These are phyloP conservation scores for Drosophila subsilvestris DNA, from an alignment of 2,888 invertebrate genomes.

Conservation along the genomic window DNA sequence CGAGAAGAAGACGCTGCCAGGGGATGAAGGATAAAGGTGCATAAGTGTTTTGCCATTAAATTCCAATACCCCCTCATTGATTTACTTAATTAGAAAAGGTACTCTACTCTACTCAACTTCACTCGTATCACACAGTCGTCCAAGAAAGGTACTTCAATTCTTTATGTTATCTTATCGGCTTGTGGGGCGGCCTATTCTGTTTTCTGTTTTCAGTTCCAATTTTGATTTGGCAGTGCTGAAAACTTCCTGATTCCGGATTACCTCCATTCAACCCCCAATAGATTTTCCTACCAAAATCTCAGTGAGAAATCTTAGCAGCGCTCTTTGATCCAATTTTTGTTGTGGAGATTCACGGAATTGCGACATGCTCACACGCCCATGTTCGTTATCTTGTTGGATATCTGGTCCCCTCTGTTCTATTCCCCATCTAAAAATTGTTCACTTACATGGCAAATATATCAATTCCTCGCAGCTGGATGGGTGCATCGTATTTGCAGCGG, in stretches of 20 bases:
- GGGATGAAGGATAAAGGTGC: conserved; percentile 1
- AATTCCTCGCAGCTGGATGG: conserved; percentile 70
- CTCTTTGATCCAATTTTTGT: too few species aligned
- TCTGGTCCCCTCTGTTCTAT: neutral
- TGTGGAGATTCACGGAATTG: too few species aligned
- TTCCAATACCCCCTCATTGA: neutral
- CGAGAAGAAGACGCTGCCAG: conserved; percentile 74
- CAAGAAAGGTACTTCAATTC: neutral
- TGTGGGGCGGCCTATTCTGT: neutral
- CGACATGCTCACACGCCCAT: too few species aligned
- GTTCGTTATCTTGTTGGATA: too few species aligned
- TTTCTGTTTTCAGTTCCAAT: neutral
- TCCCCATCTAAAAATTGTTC: neutral
- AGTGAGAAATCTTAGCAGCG: neutral
- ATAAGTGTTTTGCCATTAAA: neutral
- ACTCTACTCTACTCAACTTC: too few species aligned
- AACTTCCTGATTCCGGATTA: neutral
- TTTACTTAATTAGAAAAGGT: neutral
- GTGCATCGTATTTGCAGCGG: conserved; percentile 76
- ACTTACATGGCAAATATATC: conserved; percentile 83
- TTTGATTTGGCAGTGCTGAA: neutral
- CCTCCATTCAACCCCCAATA: neutral
- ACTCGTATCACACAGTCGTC: neutral
- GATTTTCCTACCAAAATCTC: neutral
- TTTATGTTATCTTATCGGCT: neutral